phyloP scores from a whole-genome alignment of 2,797 vertebrate species.

The Lindbergichthys nudifrons region DNA sequence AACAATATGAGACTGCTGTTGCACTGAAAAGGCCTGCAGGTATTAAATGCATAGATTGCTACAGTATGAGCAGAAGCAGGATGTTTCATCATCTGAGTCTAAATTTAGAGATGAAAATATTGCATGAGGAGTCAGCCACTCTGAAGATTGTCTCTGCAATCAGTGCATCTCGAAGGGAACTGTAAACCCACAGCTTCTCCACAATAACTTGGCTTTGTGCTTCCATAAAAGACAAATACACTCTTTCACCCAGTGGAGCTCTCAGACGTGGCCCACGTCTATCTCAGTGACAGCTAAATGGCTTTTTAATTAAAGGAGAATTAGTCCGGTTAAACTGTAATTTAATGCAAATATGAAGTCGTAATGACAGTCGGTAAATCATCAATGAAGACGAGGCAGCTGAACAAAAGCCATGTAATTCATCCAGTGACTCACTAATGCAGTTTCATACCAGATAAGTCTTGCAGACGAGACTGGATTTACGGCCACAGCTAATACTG shows the following conservation, averaged over 20 bases:
- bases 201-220: slow-evolving; percentile 54
- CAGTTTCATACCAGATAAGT: slow-evolving; percentile 71
- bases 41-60: slow-evolving; percentile 4
- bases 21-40: not conserved
- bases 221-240: slow-evolving; percentile 68
- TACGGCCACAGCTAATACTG: slow-evolving; percentile 42
- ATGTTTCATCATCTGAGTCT: slow-evolving; percentile 8
- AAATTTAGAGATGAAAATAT: slow-evolving; percentile 14
- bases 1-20: not conserved
- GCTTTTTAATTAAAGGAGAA: slow-evolving; percentile 97
- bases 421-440: slow-evolving; percentile 72
- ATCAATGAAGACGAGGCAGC: slow-evolving; percentile 90
- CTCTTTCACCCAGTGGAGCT: slow-evolving; percentile 78
- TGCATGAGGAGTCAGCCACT: slow-evolving; percentile 5
- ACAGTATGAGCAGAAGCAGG: not conserved
- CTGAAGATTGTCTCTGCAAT: slow-evolving; percentile 35
- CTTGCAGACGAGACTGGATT: slow-evolving; percentile 55
- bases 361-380: slow-evolving; percentile 94
- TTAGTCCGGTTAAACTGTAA: slow-evolving; percentile 95
- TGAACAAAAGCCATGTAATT: slow-evolving; percentile 84
- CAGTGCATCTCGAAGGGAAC: slow-evolving; percentile 20
- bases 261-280: slow-evolving; percentile 84
- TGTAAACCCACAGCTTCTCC: slow-evolving; percentile 40
- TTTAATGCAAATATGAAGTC: slow-evolving; percentile 98
- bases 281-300: slow-evolving; percentile 92